Evolutionary conservation across 2,797 vertebrate genomes (phyloP).

Genomic region (Aldrovandia affinis): DNA sequence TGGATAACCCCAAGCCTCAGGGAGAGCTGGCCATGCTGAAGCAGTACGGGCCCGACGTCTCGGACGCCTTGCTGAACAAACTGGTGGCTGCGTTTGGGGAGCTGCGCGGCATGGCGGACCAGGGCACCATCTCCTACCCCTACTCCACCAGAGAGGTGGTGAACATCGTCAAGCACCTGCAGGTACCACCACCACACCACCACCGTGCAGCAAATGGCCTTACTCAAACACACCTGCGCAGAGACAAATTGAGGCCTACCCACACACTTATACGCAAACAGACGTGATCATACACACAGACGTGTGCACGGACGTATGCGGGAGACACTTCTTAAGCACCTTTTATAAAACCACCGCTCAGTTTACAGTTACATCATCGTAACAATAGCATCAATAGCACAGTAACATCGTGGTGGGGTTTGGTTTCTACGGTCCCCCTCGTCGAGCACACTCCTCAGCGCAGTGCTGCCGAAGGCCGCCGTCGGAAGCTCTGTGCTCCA

Average conservation of each 20-base stretch:
- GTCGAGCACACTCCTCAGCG: background rate
- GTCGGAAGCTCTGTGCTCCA: slow-evolving; percentile 5
- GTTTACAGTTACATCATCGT: too few relatives aligned
- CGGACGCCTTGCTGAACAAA: slow-evolving; percentile 82
- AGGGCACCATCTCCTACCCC: slow-evolving; percentile 92
- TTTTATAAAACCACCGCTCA: too few relatives aligned
- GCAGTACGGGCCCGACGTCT: slow-evolving; percentile 88
- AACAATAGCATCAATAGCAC: too few relatives aligned
- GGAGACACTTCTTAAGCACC: too few relatives aligned
- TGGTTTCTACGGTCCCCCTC: background rate
- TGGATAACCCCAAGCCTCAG: slow-evolving; percentile 92
- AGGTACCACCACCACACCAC: slow-evolving; percentile 73
- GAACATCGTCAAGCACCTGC: slow-evolving; percentile 95
- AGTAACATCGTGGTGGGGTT: background rate
- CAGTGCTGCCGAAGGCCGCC: background rate
- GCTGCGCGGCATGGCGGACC: slow-evolving; percentile 90
- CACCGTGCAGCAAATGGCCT: too few relatives aligned
- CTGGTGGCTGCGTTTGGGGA: slow-evolving; percentile 94
- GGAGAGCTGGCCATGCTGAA: slow-evolving; percentile 93
- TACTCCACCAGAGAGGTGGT: slow-evolving; percentile 98
- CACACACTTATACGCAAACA: background rate
- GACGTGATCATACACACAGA: background rate
- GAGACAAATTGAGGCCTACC: too few relatives aligned
- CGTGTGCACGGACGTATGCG: background rate
- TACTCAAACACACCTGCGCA: background rate